A percentile compares a stretch with the other conserved stretches of the same genome.
phyloP scores from a whole-genome alignment of 1,140 invertebrate genomes.

The Meloidogyne floridensis region DNA sequence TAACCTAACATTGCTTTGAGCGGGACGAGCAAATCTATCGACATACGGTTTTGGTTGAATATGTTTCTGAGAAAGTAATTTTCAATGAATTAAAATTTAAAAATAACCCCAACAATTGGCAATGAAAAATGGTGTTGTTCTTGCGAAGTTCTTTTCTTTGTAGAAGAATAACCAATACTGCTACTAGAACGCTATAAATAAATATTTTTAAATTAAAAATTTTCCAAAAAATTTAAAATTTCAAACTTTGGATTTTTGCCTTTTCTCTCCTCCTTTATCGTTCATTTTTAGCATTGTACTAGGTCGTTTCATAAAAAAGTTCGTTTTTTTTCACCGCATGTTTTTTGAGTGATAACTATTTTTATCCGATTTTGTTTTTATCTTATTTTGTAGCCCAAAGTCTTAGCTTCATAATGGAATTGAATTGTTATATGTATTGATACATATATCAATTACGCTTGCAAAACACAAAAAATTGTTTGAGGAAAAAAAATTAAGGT shows the following conservation, averaged over 20 bases:
- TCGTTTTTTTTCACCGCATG: too few relatives aligned
- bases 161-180: background rate
- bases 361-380: too few relatives aligned
- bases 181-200: conserved; percentile 10
- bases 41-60: conserved; percentile 26
- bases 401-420: too few relatives aligned
- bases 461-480: too few relatives aligned
- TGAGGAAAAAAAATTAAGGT: too few relatives aligned
- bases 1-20: background rate
- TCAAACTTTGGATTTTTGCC: conserved; percentile 2
- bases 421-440: too few relatives aligned
- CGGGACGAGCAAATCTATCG: conserved; percentile 25
- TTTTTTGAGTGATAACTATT: too few relatives aligned
- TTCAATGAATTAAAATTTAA: background rate
- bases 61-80: conserved; percentile 14
- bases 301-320: too few relatives aligned
- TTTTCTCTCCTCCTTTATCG: background rate
- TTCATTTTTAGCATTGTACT: conserved; percentile 37
- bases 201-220: too few relatives aligned
- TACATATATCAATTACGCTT: too few relatives aligned
- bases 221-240: too few relatives aligned
- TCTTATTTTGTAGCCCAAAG: too few relatives aligned
- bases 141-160: conserved; percentile 26
- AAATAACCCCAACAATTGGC: conserved; percentile 31
- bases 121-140: conserved; percentile 25